Evolutionary conservation across 2,113 vertebrate genomes (phyloP), one percentile per base, ranked within the genome.

Genomic region (Chionomys nivalis): DNA sequence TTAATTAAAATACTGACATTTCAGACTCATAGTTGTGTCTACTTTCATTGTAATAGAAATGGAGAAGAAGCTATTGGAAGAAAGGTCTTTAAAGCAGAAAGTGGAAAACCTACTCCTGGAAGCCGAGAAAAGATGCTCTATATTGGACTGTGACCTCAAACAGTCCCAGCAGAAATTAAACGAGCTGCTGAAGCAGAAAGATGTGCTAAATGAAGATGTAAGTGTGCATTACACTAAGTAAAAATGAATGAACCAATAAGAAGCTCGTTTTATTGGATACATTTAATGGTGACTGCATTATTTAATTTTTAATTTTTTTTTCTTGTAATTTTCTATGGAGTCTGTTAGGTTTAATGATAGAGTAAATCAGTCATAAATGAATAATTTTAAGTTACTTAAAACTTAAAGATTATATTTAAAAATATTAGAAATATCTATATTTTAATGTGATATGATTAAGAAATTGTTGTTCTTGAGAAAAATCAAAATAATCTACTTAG

Each of bases 111-210:
- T 98, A 28, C 98, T 99, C 79, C 97, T 99, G 96, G 99, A 99
- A 97, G 99, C 99, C 96, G 99, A 99, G 98, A 99, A 99, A 95
- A 99, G 99, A 90, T 99, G 99, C 97, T 99, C 99, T 83, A 99
- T 99, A 98, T 98, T 99, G 96, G 99, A 99, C 98, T 99, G 99
- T 23, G 99, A 99, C 98, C 99, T 99, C 95, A 99, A 99, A 96
- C 99, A 99, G 97, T 99, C 99, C 0, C 98, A 99, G 87, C 99
- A 99, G 98, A 99, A 99, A 96, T 98, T 99, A 36, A 99, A 99
- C 0, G 99, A 99, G 96, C 98, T 99, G 63, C 99, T 99, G 36
- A 98, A 98, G 65, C 99, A 99, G 90, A 99, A 99, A 97, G 99
- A 99, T 97, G 98, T 98, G 76, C 98, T 99, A 8, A 99, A 97